Percentiles rank a stretch among this genome's conserved stretches.
phyloP scores from a whole-genome alignment of 2,888 invertebrate species.

The Acleris emargana region DNA sequence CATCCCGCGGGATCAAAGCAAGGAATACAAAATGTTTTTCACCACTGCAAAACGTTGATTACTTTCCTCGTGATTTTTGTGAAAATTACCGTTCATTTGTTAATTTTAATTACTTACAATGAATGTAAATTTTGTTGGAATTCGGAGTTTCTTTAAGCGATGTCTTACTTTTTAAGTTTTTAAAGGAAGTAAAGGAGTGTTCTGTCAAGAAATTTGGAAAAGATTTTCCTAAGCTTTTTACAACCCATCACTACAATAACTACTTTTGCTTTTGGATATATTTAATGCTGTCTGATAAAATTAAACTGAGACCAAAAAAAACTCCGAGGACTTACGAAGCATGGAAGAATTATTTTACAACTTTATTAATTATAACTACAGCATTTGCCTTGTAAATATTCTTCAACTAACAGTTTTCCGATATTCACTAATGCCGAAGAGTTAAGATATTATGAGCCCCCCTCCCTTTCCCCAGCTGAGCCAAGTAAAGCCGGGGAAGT shows the following conservation, averaged over 20 bases:
- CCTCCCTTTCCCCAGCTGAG: constrained; percentile 15
- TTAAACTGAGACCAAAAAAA: no score
- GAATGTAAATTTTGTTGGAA: not conserved
- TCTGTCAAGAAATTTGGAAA: no score
- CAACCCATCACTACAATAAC: no score
- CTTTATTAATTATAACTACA: not conserved
- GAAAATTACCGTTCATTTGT: not conserved
- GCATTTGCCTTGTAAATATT: not conserved
- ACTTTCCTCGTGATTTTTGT: constrained; percentile 1
- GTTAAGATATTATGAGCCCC: constrained; percentile 26
- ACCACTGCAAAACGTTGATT: not conserved
- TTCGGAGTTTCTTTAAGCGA: not conserved
- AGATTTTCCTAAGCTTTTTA: no score
- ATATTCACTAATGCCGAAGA: constrained; percentile 19
- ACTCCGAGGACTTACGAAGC: no score
- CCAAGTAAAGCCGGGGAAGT: constrained; percentile 44
- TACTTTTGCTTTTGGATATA: no score
- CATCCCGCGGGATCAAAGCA: constrained; percentile 24
- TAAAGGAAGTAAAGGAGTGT: no score
- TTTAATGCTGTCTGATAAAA: no score
- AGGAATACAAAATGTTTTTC: constrained; percentile 19
- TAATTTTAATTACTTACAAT: not conserved
- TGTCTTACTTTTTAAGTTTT: no score
- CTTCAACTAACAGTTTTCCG: constrained; percentile 19
- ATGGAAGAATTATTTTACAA: no score